A percentile compares a stretch with the other conserved stretches of the same genome.
Evolutionary conservation across 2,888 invertebrate genomes (phyloP).

Genomic region (Coremacera marginata): DNA sequence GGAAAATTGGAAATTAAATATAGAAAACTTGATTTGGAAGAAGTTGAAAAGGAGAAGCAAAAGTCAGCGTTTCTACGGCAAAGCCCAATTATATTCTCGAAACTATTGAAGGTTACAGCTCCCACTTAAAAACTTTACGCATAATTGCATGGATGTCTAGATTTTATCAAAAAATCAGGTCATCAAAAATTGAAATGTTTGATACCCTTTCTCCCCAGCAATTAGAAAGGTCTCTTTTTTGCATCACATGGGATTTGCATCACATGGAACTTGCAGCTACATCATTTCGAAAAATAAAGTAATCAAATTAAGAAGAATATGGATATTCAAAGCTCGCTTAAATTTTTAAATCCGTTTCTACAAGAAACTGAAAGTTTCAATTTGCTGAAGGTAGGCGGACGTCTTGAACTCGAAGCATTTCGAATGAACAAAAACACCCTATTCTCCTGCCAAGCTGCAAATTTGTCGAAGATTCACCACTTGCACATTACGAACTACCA

Average conservation of each 20-base stretch:
- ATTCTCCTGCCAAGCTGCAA: slow-evolving; percentile 13
- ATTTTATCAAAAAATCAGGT: neutral
- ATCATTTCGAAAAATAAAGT: slow-evolving; percentile 11
- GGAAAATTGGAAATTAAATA: neutral
- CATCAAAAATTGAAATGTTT: neutral
- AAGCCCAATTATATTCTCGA: neutral
- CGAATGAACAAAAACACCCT: slow-evolving; percentile 13
- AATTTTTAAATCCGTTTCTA: slow-evolving; percentile 11
- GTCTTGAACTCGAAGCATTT: neutral
- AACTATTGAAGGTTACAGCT: neutral
- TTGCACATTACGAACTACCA: slow-evolving; percentile 35
- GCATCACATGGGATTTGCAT: slow-evolving; percentile 22
- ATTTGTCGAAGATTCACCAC: slow-evolving; percentile 2
- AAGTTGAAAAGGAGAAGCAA: neutral
- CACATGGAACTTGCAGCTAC: slow-evolving; percentile 16
- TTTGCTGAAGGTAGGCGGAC: no score
- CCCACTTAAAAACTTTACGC: neutral
- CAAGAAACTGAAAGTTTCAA: neutral
- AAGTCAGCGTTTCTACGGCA: neutral
- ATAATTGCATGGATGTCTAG: slow-evolving; percentile 11
- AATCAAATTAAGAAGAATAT: neutral
- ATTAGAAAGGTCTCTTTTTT: neutral
- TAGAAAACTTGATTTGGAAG: neutral
- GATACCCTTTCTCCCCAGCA: slow-evolving; percentile 11
- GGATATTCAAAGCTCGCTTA: neutral